Conservation (phyloP, 2,113 vertebrate species). For the Anas platyrhynchos region DNA sequence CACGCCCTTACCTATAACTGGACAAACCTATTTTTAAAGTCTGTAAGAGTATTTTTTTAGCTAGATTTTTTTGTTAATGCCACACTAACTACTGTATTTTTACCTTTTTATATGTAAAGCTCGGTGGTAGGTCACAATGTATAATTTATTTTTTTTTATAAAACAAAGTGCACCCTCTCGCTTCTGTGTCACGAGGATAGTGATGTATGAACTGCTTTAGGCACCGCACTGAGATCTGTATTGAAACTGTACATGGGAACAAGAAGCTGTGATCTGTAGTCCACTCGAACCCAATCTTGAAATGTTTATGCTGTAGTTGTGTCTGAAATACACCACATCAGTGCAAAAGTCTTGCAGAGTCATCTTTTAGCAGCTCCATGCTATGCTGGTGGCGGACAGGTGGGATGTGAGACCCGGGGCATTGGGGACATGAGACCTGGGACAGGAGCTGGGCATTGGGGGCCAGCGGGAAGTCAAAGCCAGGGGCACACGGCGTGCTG, state of each 20-base stretch:
- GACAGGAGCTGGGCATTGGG: accelerated
- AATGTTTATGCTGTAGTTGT: constrained; percentile 24
- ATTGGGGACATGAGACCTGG: no score
- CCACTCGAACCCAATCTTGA: background rate
- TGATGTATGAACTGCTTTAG: constrained; percentile 43
- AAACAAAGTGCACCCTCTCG: constrained; percentile 53
- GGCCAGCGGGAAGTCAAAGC: accelerated
- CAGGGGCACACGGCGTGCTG: accelerated
- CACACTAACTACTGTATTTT: constrained; percentile 74
- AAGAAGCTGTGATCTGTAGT: constrained; percentile 52
- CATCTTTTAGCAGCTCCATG: background rate
- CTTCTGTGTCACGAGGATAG: constrained; percentile 16
- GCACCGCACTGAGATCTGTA: constrained; percentile 60
- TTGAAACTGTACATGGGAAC: constrained; percentile 61
- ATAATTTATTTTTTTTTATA: constrained; percentile 79
- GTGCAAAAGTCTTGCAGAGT: background rate
- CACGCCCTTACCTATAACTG: background rate
- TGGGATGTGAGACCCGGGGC: accelerated
- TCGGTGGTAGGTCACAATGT: constrained; percentile 65
- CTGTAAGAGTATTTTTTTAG: constrained; percentile 51
- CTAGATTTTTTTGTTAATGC: constrained; percentile 27
- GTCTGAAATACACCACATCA: constrained; percentile 12
- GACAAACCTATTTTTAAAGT: constrained; percentile 61
- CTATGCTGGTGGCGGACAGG: accelerated
- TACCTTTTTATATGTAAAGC: constrained; percentile 76